Percentiles rank a stretch among this genome's conserved stretches.
Evolutionary conservation across 2,888 invertebrate species (phyloP).

Genomic region (Himalopsyche anomala): DNA sequence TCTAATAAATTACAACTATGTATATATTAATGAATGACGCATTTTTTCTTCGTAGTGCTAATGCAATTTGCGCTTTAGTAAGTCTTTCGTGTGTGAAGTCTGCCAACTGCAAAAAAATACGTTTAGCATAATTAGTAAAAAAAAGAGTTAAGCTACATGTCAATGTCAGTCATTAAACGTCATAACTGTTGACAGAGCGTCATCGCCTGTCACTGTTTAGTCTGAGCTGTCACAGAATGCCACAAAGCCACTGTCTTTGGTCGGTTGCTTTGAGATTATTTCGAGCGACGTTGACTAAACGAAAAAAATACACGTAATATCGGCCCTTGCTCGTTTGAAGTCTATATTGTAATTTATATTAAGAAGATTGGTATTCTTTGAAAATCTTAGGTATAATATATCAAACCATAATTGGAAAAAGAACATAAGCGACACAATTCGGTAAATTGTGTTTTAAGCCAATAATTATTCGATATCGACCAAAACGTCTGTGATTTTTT

Average conservation of each 20-base stretch:
- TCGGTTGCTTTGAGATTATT: neutral
- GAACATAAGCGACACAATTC: too few species aligned
- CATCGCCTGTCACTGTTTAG: slow-evolving; percentile 9
- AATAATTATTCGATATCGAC: too few species aligned
- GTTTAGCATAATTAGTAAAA: neutral
- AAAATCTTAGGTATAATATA: too few species aligned
- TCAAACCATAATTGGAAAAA: too few species aligned
- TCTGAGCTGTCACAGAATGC: neutral
- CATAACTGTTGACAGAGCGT: neutral
- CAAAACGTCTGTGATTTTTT: too few species aligned
- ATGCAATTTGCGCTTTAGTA: neutral
- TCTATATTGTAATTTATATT: too few species aligned
- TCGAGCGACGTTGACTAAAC: neutral
- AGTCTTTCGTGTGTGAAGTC: neutral
- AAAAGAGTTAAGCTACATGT: slow-evolving; percentile 10
- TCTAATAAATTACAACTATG: too few species aligned
- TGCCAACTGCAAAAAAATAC: neutral
- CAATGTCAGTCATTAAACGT: slow-evolving; percentile 11
- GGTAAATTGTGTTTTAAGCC: too few species aligned
- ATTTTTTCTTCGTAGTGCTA: neutral
- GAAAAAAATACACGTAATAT: too few species aligned
- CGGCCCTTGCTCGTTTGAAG: too few species aligned
- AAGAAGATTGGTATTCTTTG: too few species aligned
- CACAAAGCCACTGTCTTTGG: neutral
- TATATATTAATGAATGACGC: neutral